These are phyloP conservation scores for Cerastis leucographa DNA, from an alignment of 2,888 invertebrate genomes.

Conservation along the genomic window DNA sequence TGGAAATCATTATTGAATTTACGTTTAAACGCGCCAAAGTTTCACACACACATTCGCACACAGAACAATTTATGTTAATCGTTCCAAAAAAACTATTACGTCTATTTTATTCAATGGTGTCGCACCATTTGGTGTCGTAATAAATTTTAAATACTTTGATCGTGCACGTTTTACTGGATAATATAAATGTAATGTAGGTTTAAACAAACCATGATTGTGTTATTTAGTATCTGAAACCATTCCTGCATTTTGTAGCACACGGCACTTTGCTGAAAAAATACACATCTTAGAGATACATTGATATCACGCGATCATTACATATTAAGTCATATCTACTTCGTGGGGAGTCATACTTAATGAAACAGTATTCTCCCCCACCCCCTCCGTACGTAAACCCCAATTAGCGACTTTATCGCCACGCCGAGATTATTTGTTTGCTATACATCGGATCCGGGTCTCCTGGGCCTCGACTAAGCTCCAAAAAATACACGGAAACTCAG, in stretches of 20 bases:
- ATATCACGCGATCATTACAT: neutral
- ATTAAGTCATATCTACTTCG: constrained; percentile 27
- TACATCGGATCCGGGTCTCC: constrained; percentile 47
- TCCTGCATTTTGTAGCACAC: neutral
- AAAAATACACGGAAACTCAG: constrained; percentile 70
- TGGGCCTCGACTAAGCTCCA: constrained; percentile 63
- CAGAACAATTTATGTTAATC: constrained; percentile 45
- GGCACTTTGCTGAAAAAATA: neutral
- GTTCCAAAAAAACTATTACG: constrained; percentile 43
- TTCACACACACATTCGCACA: constrained; percentile 28
- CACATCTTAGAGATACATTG: neutral
- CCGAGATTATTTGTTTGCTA: constrained; percentile 57
- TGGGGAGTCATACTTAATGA: constrained; percentile 42
- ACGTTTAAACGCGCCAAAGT: constrained; percentile 38
- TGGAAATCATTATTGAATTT: constrained; percentile 50
- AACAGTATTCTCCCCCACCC: constrained; percentile 39
- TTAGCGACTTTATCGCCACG: constrained; percentile 53
- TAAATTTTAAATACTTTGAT: constrained; percentile 59
- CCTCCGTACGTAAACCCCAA: constrained; percentile 33
- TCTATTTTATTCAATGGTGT: constrained; percentile 51
- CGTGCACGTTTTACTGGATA: constrained; percentile 25
- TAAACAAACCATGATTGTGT: constrained; percentile 34
- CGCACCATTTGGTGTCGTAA: constrained; percentile 41
- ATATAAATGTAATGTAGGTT: constrained; percentile 37
- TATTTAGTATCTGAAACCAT: constrained; percentile 11